Evolutionary conservation across 2,797 vertebrate species (phyloP).

Genomic region (Botia kubotai): DNA sequence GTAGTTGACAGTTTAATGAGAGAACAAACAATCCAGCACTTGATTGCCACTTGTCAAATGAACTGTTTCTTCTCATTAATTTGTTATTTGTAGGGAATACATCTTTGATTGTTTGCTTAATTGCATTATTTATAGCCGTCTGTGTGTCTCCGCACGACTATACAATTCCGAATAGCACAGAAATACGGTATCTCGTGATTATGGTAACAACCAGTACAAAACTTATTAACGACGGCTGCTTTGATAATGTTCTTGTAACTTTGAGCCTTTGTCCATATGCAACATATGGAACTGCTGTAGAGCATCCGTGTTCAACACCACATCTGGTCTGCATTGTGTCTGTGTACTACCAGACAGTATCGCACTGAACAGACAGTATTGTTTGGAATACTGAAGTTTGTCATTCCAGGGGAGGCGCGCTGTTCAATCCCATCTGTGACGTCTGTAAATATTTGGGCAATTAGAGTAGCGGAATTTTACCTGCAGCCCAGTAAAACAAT

Average conservation of each 20-base stretch:
- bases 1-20: not conserved
- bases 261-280: not conserved
- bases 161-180: not conserved
- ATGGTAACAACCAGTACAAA: not conserved
- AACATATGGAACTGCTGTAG: not conserved
- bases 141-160: not conserved
- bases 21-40: not conserved
- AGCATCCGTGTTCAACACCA: not conserved
- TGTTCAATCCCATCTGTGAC: slow-evolving; percentile 1
- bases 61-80: not conserved
- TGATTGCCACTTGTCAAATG: slow-evolving; percentile 32
- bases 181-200: not conserved
- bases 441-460: not conserved
- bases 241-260: not conserved
- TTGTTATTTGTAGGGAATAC: not conserved
- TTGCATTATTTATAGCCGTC: not conserved
- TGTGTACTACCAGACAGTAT: not conserved
- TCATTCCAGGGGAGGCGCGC: slow-evolving; percentile 26
- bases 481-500: not conserved
- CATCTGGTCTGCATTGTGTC: slow-evolving; percentile 17
- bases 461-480: not conserved
- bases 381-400: slow-evolving; percentile 16
- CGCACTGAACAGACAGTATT: slow-evolving; percentile 1
- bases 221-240: not conserved
- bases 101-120: not conserved